Evolutionary conservation across 2,888 invertebrate species (phyloP).

Genomic region (Tricholauxania praeusta): DNA sequence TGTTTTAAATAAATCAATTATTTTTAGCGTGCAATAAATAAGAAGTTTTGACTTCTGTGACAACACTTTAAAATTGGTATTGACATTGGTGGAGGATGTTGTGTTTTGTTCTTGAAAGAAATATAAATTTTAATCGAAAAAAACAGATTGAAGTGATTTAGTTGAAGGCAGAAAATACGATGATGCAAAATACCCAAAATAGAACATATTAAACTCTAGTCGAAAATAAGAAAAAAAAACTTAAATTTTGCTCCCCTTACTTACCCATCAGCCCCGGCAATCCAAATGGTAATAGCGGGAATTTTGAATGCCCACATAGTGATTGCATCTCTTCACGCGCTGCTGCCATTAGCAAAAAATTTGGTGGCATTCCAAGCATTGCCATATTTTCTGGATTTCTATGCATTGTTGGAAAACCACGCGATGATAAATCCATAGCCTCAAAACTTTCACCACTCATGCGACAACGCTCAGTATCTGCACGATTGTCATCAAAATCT

Average conservation of each 20-base stretch:
- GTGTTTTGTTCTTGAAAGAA: no score
- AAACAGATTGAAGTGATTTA: no score
- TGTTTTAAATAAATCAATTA: constrained; percentile 6
- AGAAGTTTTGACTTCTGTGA: no score
- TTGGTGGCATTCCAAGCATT: constrained; percentile 60
- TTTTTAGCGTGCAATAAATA: no score
- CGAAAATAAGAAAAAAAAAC: no score
- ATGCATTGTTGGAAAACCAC: constrained; percentile 51
- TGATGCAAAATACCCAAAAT: no score
- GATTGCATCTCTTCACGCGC: constrained; percentile 65
- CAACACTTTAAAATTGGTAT: no score
- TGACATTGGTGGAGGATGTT: no score
- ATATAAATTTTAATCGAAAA: no score
- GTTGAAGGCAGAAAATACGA: no score
- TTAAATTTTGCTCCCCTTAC: constrained; percentile 39
- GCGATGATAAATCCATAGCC: constrained; percentile 72
- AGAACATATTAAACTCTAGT: not conserved
- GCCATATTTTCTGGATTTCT: constrained; percentile 52
- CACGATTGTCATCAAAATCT: constrained; percentile 29
- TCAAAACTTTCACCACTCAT: constrained; percentile 47
- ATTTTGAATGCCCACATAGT: constrained; percentile 60
- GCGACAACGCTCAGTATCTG: not conserved
- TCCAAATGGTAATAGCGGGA: constrained; percentile 86
- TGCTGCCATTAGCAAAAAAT: constrained; percentile 64
- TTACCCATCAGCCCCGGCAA: constrained; percentile 82